Evolutionary conservation across 92 coral and sea anemone genomes (phyloP), one percentile per base, ranked within the genome.

Genomic region (Montipora capitata): DNA sequence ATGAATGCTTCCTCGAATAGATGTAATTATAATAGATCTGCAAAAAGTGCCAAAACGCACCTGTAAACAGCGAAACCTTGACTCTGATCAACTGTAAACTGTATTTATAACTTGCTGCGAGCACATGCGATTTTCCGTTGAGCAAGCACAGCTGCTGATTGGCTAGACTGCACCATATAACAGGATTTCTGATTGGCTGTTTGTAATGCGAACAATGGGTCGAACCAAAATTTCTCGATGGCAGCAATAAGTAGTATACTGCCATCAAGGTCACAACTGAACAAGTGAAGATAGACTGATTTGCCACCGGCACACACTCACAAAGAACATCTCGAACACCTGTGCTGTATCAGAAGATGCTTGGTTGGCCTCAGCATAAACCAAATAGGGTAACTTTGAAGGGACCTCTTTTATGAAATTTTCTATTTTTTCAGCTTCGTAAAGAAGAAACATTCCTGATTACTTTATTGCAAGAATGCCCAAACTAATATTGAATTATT

Each of bases 381-480:
- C 10, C 71, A 78, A 38, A 38, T 38, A 58, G 9, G 85, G 76
- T 6, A 45, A 59, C 39, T 64, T 80, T 3, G 76, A 41, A 20
- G 63, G 62, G 4, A 41, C 76, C 7, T 80, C 61, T 68, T 80
- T 80, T 7, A 80, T 9, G 64, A 64, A 66, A 64, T 41, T 64
- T 43, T 80, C 77, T 40, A 80, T 80, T 64, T 80, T 80, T 75
- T 80, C 43, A 66, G 39, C 18, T 80, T 16, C 85, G 77, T 80
- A 18, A 18, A 80, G 45, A 51, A 10, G 48, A 16, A 9, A 35
- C 49, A 51, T 48, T 20, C 27, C 27, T 20, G 52, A 45, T 45
- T 42, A 38, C 12, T 42, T 45, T 11, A 45, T 14, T 14, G 78
- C 61, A 38, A 13, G 27, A 73, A 52, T 73, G 78, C n/a, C 9